These are phyloP conservation scores for Aquatica leii DNA, from an alignment of 2,888 invertebrate species.

Conservation along the genomic window DNA sequence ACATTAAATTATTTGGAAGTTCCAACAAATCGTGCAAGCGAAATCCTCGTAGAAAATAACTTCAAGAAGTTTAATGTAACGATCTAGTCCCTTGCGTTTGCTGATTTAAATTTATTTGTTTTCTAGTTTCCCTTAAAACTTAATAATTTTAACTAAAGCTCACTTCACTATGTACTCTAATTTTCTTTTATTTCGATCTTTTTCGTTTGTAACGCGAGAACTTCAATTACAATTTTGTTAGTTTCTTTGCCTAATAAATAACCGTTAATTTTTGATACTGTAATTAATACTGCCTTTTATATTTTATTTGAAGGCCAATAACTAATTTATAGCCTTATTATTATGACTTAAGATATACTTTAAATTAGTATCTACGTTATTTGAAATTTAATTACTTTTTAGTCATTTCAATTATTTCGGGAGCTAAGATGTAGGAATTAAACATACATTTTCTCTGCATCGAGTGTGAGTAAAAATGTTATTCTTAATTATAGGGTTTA, in stretches of 20 bases:
- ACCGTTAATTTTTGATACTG: background rate
- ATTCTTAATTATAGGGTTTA: constrained; percentile 8
- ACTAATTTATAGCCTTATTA: constrained; percentile 9
- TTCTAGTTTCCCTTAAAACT: constrained; percentile 7
- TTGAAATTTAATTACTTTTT: constrained; percentile 10
- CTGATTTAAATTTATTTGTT: constrained; percentile 12
- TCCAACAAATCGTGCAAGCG: constrained; percentile 7
- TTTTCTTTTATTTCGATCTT: background rate
- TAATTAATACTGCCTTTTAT: background rate
- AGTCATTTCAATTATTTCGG: constrained; percentile 5
- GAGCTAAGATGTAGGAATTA: constrained; percentile 6
- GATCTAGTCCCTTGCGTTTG: constrained; percentile 7
- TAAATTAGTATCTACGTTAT: constrained; percentile 10
- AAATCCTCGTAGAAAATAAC: constrained; percentile 10
- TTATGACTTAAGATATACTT: constrained; percentile 8
- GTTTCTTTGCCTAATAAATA: background rate
- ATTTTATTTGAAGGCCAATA: constrained; percentile 3
- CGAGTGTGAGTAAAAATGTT: background rate
- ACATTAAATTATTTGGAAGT: constrained; percentile 10
- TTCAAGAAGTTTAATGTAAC: constrained; percentile 10
- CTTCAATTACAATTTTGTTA: constrained; percentile 3
- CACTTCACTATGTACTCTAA: background rate
- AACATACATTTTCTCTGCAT: background rate
- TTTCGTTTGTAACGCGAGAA: background rate
- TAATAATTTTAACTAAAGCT: constrained; percentile 6